Evolutionary conservation across 2,797 vertebrate genomes (phyloP).

Genomic region (Fistularia tabacaria): DNA sequence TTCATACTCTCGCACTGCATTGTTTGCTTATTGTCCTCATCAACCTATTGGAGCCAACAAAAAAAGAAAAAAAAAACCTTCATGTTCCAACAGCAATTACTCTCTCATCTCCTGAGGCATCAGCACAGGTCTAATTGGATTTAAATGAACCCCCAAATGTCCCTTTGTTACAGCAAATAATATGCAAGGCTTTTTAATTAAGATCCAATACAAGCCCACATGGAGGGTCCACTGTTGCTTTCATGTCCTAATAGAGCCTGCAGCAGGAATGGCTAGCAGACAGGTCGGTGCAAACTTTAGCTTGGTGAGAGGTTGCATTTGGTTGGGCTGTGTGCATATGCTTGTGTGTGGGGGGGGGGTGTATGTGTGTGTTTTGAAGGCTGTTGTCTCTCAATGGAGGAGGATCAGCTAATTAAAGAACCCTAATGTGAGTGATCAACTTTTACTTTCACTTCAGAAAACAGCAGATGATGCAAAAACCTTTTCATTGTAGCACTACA

Average conservation of each 20-base stretch:
- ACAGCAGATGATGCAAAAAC: slow-evolving; percentile 34
- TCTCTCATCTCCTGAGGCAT: slow-evolving; percentile 93
- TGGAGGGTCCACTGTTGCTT: slow-evolving; percentile 79
- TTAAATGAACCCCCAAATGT: slow-evolving; percentile 98
- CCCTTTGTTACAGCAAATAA: slow-evolving; percentile 96
- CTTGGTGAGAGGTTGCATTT: slow-evolving; percentile 48
- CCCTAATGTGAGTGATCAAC: slow-evolving; percentile 53
- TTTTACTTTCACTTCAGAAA: slow-evolving; percentile 34
- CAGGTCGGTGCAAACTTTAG: slow-evolving; percentile 49
- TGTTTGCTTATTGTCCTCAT: slow-evolving; percentile 81
- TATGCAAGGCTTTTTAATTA: slow-evolving; percentile 97
- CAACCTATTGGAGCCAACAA: slow-evolving; percentile 86
- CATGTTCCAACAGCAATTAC: slow-evolving; percentile 94
- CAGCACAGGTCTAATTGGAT: slow-evolving; percentile 96
- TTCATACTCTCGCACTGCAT: slow-evolving; percentile 73
- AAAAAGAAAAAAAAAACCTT: slow-evolving; percentile 79
- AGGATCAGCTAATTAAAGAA: slow-evolving; percentile 57
- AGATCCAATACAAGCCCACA: slow-evolving; percentile 86
- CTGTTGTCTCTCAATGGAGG: slow-evolving; percentile 25
- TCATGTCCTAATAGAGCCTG: slow-evolving; percentile 80
- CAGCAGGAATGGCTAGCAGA: slow-evolving; percentile 23
- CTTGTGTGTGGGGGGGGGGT: slow-evolving; percentile 1
- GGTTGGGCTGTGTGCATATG: slow-evolving; percentile 18
- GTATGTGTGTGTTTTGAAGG: slow-evolving; percentile 7
- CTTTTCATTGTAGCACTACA: slow-evolving; percentile 16